Evolutionary conservation across 2,113 vertebrate genomes (phyloP).

Genomic region (Clinocottus analis): DNA sequence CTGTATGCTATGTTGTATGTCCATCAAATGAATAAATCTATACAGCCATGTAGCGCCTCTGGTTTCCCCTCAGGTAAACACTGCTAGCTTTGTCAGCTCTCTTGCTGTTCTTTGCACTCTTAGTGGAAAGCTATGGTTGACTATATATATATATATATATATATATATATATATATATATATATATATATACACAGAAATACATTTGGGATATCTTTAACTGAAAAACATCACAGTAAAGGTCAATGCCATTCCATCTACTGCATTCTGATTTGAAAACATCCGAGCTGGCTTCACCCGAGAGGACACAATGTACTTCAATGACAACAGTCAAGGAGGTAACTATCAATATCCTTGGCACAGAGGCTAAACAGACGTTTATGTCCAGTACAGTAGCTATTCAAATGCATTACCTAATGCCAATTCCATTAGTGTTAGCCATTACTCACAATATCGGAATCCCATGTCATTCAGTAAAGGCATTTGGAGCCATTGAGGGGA

Average conservation of each 20-base stretch:
- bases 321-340: slow-evolving; percentile 43
- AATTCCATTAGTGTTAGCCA: slow-evolving; percentile 67
- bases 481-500: slow-evolving; percentile 48
- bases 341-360: slow-evolving; percentile 55
- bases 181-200: background rate
- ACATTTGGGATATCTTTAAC: slow-evolving; percentile 63
- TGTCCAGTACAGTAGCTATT: slow-evolving; percentile 50
- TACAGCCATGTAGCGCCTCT: no score
- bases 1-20: no score
- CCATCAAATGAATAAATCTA: no score
- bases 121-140: no score
- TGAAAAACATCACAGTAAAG: slow-evolving; percentile 63
- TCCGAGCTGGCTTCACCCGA: slow-evolving; percentile 21
- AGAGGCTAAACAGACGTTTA: slow-evolving; percentile 42
- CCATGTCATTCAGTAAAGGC: slow-evolving; percentile 64
- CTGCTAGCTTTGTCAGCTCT: no score
- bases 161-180: no score
- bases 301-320: slow-evolving; percentile 49
- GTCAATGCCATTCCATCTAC: slow-evolving; percentile 52
- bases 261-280: slow-evolving; percentile 68
- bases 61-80: no score
- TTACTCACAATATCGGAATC: slow-evolving; percentile 68
- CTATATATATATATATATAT: no score
- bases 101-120: no score
- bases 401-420: slow-evolving; percentile 64